Evolutionary conservation across 2,113 vertebrate genomes (phyloP).

Genomic region (Eubucco bourcierii): DNA sequence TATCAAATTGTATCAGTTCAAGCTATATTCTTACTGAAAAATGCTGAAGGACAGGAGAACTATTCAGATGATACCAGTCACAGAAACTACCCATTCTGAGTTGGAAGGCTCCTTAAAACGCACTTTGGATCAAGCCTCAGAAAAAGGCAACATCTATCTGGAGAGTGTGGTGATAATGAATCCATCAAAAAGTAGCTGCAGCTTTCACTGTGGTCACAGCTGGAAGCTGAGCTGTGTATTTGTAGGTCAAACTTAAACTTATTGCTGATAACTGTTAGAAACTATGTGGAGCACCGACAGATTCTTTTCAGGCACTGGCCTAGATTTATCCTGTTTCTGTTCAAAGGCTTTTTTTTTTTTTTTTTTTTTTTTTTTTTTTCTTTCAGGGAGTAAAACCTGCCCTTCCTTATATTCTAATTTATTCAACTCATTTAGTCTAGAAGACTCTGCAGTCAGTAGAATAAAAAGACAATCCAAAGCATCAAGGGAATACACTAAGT

Average conservation of each 20-base stretch:
- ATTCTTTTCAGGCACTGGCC: constrained; percentile 19
- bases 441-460: not conserved
- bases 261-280: not conserved
- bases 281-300: not conserved
- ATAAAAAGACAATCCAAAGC: not conserved
- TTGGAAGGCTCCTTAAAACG: not conserved
- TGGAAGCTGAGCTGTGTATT: constrained; percentile 13
- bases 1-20: not conserved
- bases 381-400: not conserved
- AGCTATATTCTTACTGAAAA: not conserved
- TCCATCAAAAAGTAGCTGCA: not conserved
- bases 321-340: constrained; percentile 20
- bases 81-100: not conserved
- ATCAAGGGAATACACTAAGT: not conserved
- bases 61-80: not conserved
- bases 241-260: not conserved
- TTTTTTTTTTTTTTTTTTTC: not conserved
- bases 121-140: not conserved
- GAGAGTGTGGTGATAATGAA: not conserved
- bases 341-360: not conserved
- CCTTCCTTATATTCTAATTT: constrained; percentile 6
- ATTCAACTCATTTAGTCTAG: not conserved
- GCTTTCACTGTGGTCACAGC: not conserved
- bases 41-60: not conserved
- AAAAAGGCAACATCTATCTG: not conserved